Conservation (phyloP, 2,113 vertebrate species). For the Pogona vitticeps region DNA sequence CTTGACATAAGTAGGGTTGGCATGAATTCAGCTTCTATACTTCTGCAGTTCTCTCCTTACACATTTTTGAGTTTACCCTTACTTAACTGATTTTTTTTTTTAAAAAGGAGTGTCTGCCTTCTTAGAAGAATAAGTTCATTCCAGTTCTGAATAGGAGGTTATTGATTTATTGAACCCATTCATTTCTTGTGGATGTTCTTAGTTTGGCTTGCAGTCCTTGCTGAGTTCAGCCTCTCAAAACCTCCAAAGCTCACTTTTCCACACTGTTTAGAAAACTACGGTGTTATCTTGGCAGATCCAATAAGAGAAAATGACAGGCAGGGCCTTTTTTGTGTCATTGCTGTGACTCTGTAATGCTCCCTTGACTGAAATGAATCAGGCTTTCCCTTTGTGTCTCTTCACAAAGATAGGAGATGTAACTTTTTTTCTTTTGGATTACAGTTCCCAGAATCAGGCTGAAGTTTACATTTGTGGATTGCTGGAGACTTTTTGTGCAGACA, state of each 20-base stretch:
- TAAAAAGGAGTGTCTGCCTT: not conserved
- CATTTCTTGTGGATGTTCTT: not conserved
- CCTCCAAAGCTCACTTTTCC: not conserved
- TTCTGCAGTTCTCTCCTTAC: not conserved
- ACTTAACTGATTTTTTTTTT: not conserved
- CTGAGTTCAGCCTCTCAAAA: not conserved
- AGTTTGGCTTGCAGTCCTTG: not conserved
- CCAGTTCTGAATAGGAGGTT: not conserved
- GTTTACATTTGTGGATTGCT: no score
- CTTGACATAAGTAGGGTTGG: not conserved
- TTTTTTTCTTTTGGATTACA: not conserved
- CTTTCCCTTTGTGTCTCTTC: not conserved
- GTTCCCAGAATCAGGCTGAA: no score
- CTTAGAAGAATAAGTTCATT: not conserved
- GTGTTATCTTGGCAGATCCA: not conserved
- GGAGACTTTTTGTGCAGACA: no score
- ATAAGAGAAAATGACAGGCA: not conserved
- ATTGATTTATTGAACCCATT: not conserved
- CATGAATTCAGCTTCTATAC: not conserved
- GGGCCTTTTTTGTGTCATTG: not conserved
- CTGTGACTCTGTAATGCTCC: not conserved
- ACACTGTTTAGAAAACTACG: not conserved
- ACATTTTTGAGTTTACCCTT: not conserved
- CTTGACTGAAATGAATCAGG: not conserved
- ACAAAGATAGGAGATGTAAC: not conserved